These are phyloP conservation scores for Ranitomeya variabilis DNA, from an alignment of 2,113 vertebrate species.

Conservation along the genomic window DNA sequence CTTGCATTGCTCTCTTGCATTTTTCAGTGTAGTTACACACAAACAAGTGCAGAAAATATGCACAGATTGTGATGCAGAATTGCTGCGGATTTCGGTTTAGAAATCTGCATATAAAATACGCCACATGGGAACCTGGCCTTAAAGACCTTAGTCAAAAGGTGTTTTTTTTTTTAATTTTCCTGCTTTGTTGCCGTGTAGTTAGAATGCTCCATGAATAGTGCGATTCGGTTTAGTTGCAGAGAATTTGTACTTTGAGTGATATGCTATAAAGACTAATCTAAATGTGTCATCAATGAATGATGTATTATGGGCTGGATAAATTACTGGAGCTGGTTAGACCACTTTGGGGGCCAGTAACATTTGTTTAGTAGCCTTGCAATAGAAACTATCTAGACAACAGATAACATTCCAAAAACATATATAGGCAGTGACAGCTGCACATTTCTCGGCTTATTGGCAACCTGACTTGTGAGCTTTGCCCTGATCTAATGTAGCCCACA, in stretches of 20 bases:
- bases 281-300: neutral
- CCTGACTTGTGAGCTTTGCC: neutral
- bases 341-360: neutral
- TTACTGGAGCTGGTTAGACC: neutral
- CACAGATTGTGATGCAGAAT: too few relatives aligned
- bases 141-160: too few relatives aligned
- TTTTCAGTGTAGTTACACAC: too few relatives aligned
- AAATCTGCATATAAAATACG: too few relatives aligned
- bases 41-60: too few relatives aligned
- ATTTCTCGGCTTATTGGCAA: neutral
- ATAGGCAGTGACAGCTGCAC: neutral
- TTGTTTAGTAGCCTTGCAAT: neutral
- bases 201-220: neutral
- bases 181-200: neutral
- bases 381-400: neutral
- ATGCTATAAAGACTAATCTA: neutral
- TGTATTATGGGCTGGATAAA: neutral
- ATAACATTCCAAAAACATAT: neutral
- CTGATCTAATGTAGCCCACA: neutral
- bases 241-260: neutral
- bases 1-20: too few relatives aligned
- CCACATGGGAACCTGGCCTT: too few relatives aligned
- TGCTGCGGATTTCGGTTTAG: too few relatives aligned
- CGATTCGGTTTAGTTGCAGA: neutral
- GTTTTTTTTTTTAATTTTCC: neutral